phyloP scores from a whole-genome alignment of 2,797 vertebrate genomes.

The Melopsittacus undulatus region DNA sequence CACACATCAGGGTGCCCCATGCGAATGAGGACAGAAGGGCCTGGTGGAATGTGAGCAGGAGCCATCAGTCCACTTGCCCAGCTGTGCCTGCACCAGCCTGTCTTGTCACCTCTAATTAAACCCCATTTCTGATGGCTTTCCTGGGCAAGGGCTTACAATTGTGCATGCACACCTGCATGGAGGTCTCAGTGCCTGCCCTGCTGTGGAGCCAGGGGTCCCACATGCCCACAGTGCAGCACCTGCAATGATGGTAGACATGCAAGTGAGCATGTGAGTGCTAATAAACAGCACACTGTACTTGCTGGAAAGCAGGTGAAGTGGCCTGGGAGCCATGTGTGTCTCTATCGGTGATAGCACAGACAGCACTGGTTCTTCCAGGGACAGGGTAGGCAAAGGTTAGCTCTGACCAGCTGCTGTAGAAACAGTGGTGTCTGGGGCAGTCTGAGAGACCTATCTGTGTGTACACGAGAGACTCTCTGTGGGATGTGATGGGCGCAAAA shows the following conservation, averaged over 20 bases:
- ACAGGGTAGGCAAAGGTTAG: not conserved
- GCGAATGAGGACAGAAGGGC: not conserved
- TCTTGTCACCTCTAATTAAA: not conserved
- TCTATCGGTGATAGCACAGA: accelerated
- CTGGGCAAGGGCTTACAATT: not conserved
- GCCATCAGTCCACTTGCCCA: no score
- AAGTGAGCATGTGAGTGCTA: accelerated
- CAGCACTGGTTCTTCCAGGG: not conserved
- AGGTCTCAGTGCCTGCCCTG: not conserved
- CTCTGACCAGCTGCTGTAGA: not conserved
- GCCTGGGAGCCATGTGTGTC: not conserved
- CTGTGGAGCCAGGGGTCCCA: not conserved
- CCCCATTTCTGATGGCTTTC: accelerated
- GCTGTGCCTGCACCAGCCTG: not conserved
- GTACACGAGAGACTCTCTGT: not conserved
- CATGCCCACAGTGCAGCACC: accelerated
- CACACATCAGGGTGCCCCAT: accelerated
- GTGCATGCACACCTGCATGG: accelerated
- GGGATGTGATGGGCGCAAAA: not conserved
- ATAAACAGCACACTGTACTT: not conserved
- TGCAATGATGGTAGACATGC: not conserved
- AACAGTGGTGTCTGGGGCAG: not conserved
- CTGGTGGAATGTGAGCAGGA: not conserved
- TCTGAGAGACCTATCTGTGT: not conserved
- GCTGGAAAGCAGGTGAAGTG: not conserved